These are phyloP conservation scores for Hetaerina titia DNA, from an alignment of 2,888 invertebrate species.

Conservation along the genomic window DNA sequence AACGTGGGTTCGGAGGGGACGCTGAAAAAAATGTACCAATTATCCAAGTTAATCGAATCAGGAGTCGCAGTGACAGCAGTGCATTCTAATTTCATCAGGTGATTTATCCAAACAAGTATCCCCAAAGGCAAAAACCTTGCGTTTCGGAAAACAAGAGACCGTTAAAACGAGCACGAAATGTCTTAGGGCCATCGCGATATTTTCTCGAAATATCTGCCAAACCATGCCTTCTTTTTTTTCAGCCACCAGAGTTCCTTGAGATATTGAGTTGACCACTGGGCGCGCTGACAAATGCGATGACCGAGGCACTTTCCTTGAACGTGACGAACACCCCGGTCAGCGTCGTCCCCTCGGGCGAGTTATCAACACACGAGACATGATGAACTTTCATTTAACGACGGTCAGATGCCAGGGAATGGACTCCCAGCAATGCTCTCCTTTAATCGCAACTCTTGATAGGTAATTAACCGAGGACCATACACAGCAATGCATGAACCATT, in stretches of 20 bases:
- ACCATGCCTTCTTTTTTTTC: background rate
- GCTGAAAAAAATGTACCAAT: no score
- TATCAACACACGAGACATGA: background rate
- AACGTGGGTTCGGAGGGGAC: no score
- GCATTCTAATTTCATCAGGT: no score
- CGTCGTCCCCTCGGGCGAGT: background rate
- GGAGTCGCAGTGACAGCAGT: no score
- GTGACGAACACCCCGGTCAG: background rate
- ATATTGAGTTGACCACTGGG: background rate
- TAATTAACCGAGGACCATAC: no score
- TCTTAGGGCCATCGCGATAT: background rate
- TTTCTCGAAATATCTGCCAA: background rate
- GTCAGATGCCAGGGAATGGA: background rate
- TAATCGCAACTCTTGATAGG: no score
- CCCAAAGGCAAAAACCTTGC: no score
- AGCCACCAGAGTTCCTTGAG: background rate
- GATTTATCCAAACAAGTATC: no score
- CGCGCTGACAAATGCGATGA: background rate
- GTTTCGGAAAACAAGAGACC: no score
- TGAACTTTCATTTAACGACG: background rate
- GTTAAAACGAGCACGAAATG: background rate
- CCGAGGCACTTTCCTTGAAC: background rate
- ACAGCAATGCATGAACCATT: background rate
- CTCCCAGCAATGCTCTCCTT: no score
- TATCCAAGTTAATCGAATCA: no score